phyloP scores from a whole-genome alignment of 2,888 invertebrate species.

The Campopleginae sp. region DNA sequence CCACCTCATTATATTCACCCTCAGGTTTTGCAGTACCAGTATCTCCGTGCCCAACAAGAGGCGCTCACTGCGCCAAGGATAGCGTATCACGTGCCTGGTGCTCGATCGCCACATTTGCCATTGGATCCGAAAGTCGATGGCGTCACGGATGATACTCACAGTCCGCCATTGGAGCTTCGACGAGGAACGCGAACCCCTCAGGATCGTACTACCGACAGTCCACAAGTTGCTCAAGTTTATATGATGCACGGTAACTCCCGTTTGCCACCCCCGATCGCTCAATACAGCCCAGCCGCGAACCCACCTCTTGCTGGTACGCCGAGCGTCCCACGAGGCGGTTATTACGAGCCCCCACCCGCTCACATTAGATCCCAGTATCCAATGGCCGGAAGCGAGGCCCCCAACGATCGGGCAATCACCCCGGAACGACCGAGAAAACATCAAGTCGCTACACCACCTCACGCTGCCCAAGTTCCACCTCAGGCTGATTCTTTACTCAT shows the following conservation, averaged over 20 bases:
- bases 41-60: slow-evolving; percentile 85
- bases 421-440: slow-evolving; percentile 85
- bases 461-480: slow-evolving; percentile 91
- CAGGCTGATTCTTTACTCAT: slow-evolving; percentile 93
- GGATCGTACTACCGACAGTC: slow-evolving; percentile 89
- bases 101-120: slow-evolving; percentile 83
- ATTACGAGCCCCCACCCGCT: slow-evolving; percentile 88
- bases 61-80: slow-evolving; percentile 81
- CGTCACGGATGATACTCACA: slow-evolving; percentile 87
- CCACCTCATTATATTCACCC: slow-evolving; percentile 86
- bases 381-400: slow-evolving; percentile 81
- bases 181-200: slow-evolving; percentile 84
- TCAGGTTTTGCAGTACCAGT: slow-evolving; percentile 86
- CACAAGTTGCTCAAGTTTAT: slow-evolving; percentile 89
- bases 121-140: slow-evolving; percentile 87
- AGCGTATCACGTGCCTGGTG: slow-evolving; percentile 81
- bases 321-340: slow-evolving; percentile 83
- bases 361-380: slow-evolving; percentile 84
- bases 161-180: slow-evolving; percentile 91
- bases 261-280: slow-evolving; percentile 81
- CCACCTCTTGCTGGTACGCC: slow-evolving; percentile 78
- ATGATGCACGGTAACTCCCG: slow-evolving; percentile 85
- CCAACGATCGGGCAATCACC: slow-evolving; percentile 84
- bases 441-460: slow-evolving; percentile 84
- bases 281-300: slow-evolving; percentile 77